A percentile compares a stretch with the other conserved stretches of the same genome.
Evolutionary conservation across 2,113 vertebrate species (phyloP).

Genomic region (Psephotus haematonotus): DNA sequence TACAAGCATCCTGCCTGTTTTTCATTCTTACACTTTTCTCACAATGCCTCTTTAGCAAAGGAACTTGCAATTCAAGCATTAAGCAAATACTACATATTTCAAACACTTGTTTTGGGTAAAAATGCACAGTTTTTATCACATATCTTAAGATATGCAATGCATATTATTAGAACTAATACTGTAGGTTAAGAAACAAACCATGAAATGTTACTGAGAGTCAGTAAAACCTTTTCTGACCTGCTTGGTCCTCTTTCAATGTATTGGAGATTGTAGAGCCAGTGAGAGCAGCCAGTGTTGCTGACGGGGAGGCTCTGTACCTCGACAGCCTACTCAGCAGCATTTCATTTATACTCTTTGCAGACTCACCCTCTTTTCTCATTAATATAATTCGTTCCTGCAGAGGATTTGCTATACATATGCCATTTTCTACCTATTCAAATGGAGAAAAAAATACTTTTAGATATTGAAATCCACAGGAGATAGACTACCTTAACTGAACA

Average conservation of each 20-base stretch:
- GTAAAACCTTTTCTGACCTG: slow-evolving; percentile 77
- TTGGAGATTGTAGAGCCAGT: slow-evolving; percentile 97
- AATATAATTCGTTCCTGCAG: slow-evolving; percentile 94
- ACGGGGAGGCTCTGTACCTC: slow-evolving; percentile 93
- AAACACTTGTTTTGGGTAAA: background rate
- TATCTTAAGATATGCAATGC: background rate
- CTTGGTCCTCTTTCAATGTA: slow-evolving; percentile 95
- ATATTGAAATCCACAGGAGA: background rate
- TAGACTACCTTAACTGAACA: background rate
- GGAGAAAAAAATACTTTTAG: background rate
- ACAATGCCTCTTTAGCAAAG: background rate
- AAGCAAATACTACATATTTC: accelerated
- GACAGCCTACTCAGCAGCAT: slow-evolving; percentile 96
- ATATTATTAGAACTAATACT: background rate
- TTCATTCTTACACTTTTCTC: background rate
- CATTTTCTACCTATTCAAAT: slow-evolving; percentile 83
- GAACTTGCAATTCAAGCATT: background rate
- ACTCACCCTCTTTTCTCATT: slow-evolving; percentile 95
- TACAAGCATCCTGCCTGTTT: background rate
- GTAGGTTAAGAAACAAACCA: background rate
- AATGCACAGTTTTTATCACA: background rate
- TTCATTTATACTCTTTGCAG: slow-evolving; percentile 98
- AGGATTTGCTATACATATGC: slow-evolving; percentile 83
- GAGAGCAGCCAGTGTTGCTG: slow-evolving; percentile 93
- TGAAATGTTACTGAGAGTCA: background rate